phyloP scores from a whole-genome alignment of 2,113 vertebrate species.

The Campylomormyrus numenius region DNA sequence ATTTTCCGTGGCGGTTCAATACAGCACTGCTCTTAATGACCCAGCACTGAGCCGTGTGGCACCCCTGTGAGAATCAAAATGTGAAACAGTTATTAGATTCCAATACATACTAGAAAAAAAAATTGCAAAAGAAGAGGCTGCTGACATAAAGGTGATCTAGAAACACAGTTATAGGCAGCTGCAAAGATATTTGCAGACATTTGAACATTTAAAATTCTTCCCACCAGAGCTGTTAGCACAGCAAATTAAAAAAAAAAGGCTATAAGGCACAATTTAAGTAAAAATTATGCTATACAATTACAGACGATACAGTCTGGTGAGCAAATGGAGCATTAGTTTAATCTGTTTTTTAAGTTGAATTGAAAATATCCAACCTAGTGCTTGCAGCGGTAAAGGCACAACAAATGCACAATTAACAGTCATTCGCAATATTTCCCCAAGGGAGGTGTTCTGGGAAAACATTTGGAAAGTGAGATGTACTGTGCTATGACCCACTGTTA shows the following conservation, averaged over 20 bases:
- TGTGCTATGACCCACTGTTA: not conserved
- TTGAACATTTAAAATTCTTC: not conserved
- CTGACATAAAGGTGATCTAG: not conserved
- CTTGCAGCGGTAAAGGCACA: not conserved
- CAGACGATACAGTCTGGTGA: not conserved
- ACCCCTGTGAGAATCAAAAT: not conserved
- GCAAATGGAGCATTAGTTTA: slow-evolving; percentile 1
- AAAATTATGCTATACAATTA: slow-evolving; percentile 1
- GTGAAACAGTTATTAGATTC: not conserved
- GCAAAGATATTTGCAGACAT: not conserved
- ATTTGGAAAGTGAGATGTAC: not conserved
- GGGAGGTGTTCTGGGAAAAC: not conserved
- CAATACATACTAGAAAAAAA: not conserved
- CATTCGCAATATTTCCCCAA: not conserved
- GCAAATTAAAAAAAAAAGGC: not conserved
- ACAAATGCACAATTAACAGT: not conserved
- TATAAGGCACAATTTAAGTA: not conserved
- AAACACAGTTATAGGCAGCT: not conserved
- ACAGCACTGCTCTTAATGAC: not conserved
- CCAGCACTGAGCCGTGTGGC: not conserved
- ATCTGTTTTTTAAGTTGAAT: not conserved
- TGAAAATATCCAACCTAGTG: not conserved
- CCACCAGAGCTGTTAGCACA: not conserved
- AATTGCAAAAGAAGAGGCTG: not conserved
- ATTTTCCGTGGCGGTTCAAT: not conserved